phyloP scores from a whole-genome alignment of 2,888 invertebrate genomes.

The Acanthacorydalis orientalis region DNA sequence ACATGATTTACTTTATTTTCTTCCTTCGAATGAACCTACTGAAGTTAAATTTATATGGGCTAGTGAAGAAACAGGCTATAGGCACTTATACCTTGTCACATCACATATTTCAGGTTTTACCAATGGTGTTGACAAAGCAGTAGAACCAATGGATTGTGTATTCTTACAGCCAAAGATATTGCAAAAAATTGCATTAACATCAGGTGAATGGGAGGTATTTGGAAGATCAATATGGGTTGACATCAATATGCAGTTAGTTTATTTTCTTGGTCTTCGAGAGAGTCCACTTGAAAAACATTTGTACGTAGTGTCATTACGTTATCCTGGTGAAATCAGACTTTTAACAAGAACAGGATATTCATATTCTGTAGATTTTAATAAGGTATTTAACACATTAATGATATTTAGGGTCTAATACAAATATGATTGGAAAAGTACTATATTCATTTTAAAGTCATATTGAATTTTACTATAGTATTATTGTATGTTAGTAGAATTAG shows the following conservation, averaged over 20 bases:
- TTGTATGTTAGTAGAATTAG: too few relatives aligned
- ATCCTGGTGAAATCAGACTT: conserved; percentile 54
- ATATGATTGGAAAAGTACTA: too few relatives aligned
- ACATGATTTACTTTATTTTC: conserved; percentile 75
- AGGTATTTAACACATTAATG: conserved; percentile 27
- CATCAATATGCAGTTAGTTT: conserved; percentile 57
- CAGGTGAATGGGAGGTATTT: conserved; percentile 88
- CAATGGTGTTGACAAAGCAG: conserved; percentile 36
- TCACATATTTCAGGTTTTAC: conserved; percentile 35
- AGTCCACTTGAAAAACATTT: conserved; percentile 85
- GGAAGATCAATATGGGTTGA: conserved; percentile 81
- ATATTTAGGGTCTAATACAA: neutral
- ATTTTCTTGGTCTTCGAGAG: conserved; percentile 81
- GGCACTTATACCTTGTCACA: conserved; percentile 72
- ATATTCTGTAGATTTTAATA: conserved; percentile 65
- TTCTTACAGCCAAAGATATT: conserved; percentile 42
- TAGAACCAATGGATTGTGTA: conserved; percentile 32
- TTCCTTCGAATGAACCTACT: conserved; percentile 38
- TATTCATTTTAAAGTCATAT: too few relatives aligned
- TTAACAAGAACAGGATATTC: conserved; percentile 74
- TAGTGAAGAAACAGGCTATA: conserved; percentile 76
- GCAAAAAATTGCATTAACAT: conserved; percentile 60
- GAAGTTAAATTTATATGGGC: conserved; percentile 70
- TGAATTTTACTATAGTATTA: too few relatives aligned
- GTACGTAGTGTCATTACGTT: conserved; percentile 62